These are phyloP conservation scores for Dendroctonus ponderosae DNA, from an alignment of 1,140 invertebrate species.

Conservation along the genomic window DNA sequence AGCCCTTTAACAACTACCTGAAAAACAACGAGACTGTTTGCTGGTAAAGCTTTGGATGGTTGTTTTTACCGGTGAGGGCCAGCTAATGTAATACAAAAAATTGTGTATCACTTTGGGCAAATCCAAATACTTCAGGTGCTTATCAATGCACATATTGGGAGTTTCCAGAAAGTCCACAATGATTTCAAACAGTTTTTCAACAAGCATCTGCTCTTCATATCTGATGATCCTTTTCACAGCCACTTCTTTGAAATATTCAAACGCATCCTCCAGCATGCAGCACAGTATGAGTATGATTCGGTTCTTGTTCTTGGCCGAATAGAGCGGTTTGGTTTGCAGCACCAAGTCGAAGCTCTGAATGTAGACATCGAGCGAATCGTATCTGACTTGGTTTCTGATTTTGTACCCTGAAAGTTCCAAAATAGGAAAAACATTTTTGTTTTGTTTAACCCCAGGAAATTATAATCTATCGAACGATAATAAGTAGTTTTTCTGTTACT, in stretches of 20 bases:
- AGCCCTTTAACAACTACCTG: neutral
- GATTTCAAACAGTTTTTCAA: neutral
- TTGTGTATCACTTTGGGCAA: neutral
- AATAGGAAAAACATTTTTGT: too few species aligned
- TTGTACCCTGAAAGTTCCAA: too few species aligned
- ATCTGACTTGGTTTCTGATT: too few species aligned
- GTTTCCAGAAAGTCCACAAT: neutral
- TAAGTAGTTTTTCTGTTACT: too few species aligned
- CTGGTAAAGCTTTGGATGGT: neutral
- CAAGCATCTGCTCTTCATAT: slow-evolving; percentile 1
- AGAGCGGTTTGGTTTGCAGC: neutral
- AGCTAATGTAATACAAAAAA: neutral
- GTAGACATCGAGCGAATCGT: neutral
- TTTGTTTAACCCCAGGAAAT: too few species aligned
- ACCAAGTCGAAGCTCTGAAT: neutral
- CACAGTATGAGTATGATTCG: neutral
- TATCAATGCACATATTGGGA: neutral
- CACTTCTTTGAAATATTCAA: neutral
- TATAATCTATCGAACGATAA: too few species aligned
- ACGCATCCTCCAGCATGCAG: neutral
- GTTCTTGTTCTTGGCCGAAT: neutral
- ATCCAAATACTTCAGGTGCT: neutral
- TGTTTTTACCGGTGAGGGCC: neutral
- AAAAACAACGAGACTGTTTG: neutral
- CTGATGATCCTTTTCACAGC: neutral